Conservation (phyloP, 92 coral and sea anemone species). For the Actinernus sp. region DNA sequence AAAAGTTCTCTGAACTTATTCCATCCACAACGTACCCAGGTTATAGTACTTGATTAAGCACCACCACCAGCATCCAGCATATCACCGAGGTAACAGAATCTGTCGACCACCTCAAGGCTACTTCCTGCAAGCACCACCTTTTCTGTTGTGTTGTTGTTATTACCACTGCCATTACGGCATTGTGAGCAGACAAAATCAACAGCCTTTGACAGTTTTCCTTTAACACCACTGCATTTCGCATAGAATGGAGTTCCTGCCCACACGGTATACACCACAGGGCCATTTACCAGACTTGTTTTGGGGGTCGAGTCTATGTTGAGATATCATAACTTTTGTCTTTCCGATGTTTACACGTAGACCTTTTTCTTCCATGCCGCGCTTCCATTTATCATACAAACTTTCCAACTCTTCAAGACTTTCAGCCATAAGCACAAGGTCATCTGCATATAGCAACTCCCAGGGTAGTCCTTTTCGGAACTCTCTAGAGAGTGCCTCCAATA, state of each 20-base stretch:
- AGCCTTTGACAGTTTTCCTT: not conserved
- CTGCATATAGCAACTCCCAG: conserved; percentile 50
- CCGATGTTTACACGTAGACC: conserved; percentile 1
- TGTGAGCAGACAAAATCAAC: conserved; percentile 15
- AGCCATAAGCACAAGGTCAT: conserved; percentile 13
- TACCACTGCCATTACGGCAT: too few species aligned
- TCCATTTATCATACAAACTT: conserved; percentile 7
- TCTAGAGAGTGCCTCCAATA: conserved; percentile 28
- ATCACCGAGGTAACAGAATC: conserved; percentile 26
- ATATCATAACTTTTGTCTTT: conserved; percentile 11
- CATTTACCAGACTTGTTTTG: conserved; percentile 5
- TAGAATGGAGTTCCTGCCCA: conserved; percentile 20
- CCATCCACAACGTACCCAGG: conserved; percentile 23
- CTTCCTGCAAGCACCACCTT: too few species aligned
- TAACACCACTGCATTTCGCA: conserved; percentile 18
- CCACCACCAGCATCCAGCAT: conserved; percentile 21
- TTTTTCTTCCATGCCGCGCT: conserved; percentile 8
- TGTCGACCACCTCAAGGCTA: conserved; percentile 12
- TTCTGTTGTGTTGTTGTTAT: too few species aligned
- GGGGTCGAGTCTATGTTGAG: not conserved
- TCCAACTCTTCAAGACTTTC: not conserved
- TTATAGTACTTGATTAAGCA: not conserved
- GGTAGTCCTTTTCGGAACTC: conserved; percentile 28
- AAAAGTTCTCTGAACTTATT: conserved; percentile 32
- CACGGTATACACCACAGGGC: conserved; percentile 41